A percentile compares a stretch with the other conserved stretches of the same genome.
Evolutionary conservation across 1,140 invertebrate genomes (phyloP).

Genomic region (Drosophila nannoptera): DNA sequence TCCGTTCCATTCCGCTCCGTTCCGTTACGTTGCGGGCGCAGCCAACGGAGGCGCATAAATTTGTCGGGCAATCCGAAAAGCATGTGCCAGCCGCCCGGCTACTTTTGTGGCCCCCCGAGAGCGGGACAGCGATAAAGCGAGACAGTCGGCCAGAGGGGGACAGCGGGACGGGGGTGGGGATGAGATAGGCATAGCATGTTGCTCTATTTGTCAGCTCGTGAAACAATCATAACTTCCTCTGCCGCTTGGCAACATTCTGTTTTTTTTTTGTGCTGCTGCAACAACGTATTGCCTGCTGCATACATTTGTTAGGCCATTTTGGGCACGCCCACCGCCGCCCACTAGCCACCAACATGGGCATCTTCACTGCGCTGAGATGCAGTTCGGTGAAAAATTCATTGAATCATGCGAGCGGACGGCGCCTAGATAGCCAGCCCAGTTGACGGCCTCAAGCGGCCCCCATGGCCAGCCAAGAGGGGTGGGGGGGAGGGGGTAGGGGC

Average conservation of each 20-base stretch:
- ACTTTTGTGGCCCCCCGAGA: constrained; percentile 34
- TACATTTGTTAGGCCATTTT: constrained; percentile 71
- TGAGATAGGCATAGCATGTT: constrained; percentile 39
- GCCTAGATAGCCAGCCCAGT: constrained; percentile 14
- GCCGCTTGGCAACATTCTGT: constrained; percentile 23
- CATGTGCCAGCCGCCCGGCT: constrained; percentile 40
- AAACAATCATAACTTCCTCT: constrained; percentile 71
- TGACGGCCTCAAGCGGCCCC: constrained; percentile 1
- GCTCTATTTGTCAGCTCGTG: constrained; percentile 74
- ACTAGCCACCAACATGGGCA: background rate
- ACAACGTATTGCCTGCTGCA: constrained; percentile 62
- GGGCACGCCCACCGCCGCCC: constrained; percentile 27
- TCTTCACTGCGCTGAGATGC: constrained; percentile 9
- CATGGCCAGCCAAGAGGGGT: background rate
- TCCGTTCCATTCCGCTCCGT: constrained; percentile 9
- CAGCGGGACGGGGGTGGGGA: background rate
- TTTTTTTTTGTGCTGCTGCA: constrained; percentile 29
- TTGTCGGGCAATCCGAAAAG: constrained; percentile 50
- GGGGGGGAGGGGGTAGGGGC: no score
- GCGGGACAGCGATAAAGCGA: background rate
- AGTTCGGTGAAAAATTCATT: constrained; percentile 71
- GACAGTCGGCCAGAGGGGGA: background rate
- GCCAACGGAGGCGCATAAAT: constrained; percentile 44
- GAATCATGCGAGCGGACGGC: constrained; percentile 64
- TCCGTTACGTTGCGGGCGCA: constrained; percentile 16